Evolutionary conservation across 2,888 invertebrate species (phyloP), one percentile per base, ranked within the genome.

Genomic region (Xestia sexstrigata): DNA sequence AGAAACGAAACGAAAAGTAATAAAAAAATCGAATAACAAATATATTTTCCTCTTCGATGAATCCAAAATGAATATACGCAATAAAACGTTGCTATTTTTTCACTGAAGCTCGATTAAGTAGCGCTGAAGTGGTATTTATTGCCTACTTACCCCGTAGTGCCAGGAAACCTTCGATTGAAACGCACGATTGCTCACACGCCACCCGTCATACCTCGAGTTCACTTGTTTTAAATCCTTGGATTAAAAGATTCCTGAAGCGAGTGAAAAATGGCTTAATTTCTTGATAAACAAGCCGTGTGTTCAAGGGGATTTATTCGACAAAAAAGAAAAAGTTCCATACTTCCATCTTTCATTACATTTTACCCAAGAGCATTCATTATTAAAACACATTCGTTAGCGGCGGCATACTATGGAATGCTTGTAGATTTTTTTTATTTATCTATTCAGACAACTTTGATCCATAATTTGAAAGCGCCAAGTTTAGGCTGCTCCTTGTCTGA

Each of bases 81-180:
- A 82, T 86, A 82, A 86, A 88, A 79, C 66, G 75, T 70, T 79
- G 73, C 52, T 74, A 82, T 87, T 84, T 88, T 81, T 88, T 74
- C 71, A 78, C 45, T 55, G 62, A 79, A 79, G 63, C 79, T 80
- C 74, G 70, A 81, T 87, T 84, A 88, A 76, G 79, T 62, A 67
- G 73, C 80, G 71, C 60, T 67, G 66, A 79, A 84, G 82, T 82
- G 77, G 74, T 88, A 87, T 87, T 88, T 87, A 84, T 87, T 79
- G 79, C 82, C 75, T 81, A 79, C 85, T 88, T 81, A 82, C 52
- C 9, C 3, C 15, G 11, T 35, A 81, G 77, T 81, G 76, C 79
- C 84, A 81, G 80, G 84, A 70, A 79, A 52, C 35, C 63, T 49
- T 47, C 75, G 87, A 87, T 87, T 78, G 80, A 80, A 88, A 81